Conservation (phyloP, 2,888 invertebrate species). For the Mythimna ferrago region DNA sequence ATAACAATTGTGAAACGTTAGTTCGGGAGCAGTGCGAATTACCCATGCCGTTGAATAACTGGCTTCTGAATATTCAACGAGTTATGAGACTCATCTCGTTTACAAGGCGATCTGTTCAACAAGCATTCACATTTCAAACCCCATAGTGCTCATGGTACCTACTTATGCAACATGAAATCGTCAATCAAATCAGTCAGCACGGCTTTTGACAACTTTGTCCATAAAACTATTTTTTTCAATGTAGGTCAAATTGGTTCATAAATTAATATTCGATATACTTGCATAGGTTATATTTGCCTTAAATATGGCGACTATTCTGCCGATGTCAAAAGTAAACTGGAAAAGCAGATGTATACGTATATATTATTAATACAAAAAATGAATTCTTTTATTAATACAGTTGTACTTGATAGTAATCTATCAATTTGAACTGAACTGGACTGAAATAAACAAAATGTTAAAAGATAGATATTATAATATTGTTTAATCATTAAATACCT, state of each 20-base stretch:
- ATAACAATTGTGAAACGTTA: conserved; percentile 90
- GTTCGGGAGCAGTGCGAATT: conserved; percentile 89
- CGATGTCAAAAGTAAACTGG: no score
- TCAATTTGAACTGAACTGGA: no score
- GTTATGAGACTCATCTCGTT: conserved; percentile 54
- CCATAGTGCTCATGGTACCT: background rate
- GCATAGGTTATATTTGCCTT: no score
- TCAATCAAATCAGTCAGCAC: background rate
- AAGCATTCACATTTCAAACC: background rate
- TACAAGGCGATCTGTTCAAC: conserved; percentile 18
- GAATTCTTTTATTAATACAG: no score
- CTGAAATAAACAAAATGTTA: no score
- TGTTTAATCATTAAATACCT: no score
- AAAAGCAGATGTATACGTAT: no score
- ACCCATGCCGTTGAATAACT: conserved; percentile 85
- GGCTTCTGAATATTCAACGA: conserved; percentile 68
- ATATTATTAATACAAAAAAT: no score
- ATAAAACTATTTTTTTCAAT: background rate
- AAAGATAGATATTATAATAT: no score
- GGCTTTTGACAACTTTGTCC: background rate
- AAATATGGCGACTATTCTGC: no score
- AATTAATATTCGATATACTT: background rate
- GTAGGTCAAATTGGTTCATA: background rate
- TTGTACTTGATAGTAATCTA: no score
- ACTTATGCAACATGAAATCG: background rate